phyloP scores from a whole-genome alignment of 2,797 vertebrate species.

The Garrulus glandarius region DNA sequence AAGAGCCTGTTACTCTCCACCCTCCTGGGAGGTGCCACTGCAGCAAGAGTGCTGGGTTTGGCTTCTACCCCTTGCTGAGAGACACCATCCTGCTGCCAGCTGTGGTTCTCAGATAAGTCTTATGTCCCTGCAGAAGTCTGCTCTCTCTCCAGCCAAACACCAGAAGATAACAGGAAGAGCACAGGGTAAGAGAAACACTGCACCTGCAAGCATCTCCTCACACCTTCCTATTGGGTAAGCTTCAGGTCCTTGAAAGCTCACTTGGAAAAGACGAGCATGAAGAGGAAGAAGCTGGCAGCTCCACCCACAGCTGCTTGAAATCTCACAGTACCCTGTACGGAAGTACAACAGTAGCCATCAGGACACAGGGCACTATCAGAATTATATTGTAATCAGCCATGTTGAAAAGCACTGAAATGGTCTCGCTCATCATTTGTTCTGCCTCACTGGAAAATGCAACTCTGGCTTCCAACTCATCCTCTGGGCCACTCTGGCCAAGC shows the following conservation, averaged over 20 bases:
- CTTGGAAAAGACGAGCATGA: not conserved
- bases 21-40: not conserved
- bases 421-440: not conserved
- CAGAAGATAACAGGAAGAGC: not conserved
- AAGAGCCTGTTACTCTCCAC: not conserved
- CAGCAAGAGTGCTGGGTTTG: accelerated
- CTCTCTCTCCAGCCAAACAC: not conserved
- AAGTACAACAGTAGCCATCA: not conserved
- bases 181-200: not conserved
- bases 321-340: not conserved
- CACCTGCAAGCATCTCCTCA: not conserved
- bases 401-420: not conserved
- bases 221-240: not conserved
- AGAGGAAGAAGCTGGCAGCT: not conserved
- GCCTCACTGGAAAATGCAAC: not conserved
- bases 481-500: not conserved
- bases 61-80: not conserved
- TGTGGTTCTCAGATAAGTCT: not conserved
- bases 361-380: not conserved
- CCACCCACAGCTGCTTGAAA: not conserved
- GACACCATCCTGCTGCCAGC: not conserved
- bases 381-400: not conserved
- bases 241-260: not conserved
- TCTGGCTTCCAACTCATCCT: not conserved
- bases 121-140: not conserved